Base-by-base conservation (phyloP, 2,888 invertebrate species). In the Abscondita cerata region DNA sequence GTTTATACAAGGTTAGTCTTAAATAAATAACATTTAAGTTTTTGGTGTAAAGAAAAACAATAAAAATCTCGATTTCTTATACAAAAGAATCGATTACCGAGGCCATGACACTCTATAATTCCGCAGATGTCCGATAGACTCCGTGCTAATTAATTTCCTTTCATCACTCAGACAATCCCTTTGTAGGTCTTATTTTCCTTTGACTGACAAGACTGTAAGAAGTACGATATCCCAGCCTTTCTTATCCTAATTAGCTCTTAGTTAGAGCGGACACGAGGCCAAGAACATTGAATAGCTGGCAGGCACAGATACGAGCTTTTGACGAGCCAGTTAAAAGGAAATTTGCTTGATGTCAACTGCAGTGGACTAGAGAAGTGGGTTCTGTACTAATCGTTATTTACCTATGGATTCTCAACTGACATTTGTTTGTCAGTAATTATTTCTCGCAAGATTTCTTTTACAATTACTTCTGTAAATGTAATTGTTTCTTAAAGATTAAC, bases 221-320 rank as follows among this genome's bases (percentile, higher is more conserved):
- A 72, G 69, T 71, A 67, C 70, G 69, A 68, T 70, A 71, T 69
- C 70, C 69, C 70, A 70, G 73, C 73, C 73, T 75, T 76, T 75
- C 75, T 76, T 75, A 75, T 74, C 74, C 76, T 76, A 76, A 76
- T 76, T 76, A 76, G 74, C 74, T 76, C 73, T 73, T 71, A 70
- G 70, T 72, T 71, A 68, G 71, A 69, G 70, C 73, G 72, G 73
- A 73, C 72, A 72, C 66, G 71, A 68, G 68, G 64, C 70, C 70
- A 70, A 69, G 70, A 72, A 70, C 72, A 70, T 62, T 69, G 70
- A 70, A 70, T 70, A 58, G 70, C 72, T 70, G 69, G 71, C 72
- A 70, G 69, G 70, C 70, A 71, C 72, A 72, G 71, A 72, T 68
- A 69, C 70, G 67, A 65, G 68, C 71, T 69, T 70, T 69, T 71